phyloP scores from a whole-genome alignment of 2,888 invertebrate genomes.

The Hirtodrosophila histrioides region DNA sequence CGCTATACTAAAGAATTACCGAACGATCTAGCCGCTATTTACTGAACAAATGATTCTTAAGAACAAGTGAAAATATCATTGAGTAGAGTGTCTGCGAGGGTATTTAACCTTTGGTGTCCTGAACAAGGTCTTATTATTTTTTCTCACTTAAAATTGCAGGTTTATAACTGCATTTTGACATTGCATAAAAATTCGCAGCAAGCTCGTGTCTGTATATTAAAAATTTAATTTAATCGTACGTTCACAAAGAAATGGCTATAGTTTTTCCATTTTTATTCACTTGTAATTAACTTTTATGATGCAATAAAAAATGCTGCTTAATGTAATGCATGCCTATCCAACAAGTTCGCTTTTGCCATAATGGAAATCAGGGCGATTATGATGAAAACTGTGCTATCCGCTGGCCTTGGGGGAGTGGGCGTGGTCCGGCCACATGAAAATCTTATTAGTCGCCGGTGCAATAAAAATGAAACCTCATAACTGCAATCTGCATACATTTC shows the following conservation, averaged over 20 bases:
- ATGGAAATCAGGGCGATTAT: slow-evolving; percentile 59
- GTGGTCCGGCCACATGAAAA: slow-evolving; percentile 30
- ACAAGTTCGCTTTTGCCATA: slow-evolving; percentile 38
- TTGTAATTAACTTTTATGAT: slow-evolving; percentile 58
- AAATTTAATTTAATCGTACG: slow-evolving; percentile 27
- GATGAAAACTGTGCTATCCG: slow-evolving; percentile 32
- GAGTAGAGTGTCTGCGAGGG: too few species aligned
- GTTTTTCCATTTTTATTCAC: slow-evolving; percentile 13
- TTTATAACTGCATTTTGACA: too few species aligned
- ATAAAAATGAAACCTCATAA: slow-evolving; percentile 54
- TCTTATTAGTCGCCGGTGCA: slow-evolving; percentile 51
- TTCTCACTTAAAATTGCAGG: too few species aligned
- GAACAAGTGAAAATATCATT: too few species aligned
- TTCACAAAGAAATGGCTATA: slow-evolving; percentile 14
- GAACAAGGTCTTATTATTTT: too few species aligned
- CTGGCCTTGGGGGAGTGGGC: slow-evolving; percentile 5
- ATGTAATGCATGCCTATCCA: slow-evolving; percentile 43
- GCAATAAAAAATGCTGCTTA: slow-evolving; percentile 47
- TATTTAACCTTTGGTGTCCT: too few species aligned
- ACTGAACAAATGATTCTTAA: too few species aligned
- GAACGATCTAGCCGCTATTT: too few species aligned
- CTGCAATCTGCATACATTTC: slow-evolving; percentile 55
- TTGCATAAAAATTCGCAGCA: too few species aligned
- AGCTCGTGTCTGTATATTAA: neutral
- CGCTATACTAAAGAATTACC: too few species aligned